phyloP scores from a whole-genome alignment of 2,888 invertebrate species.

The Yponomeuta malinellus region DNA sequence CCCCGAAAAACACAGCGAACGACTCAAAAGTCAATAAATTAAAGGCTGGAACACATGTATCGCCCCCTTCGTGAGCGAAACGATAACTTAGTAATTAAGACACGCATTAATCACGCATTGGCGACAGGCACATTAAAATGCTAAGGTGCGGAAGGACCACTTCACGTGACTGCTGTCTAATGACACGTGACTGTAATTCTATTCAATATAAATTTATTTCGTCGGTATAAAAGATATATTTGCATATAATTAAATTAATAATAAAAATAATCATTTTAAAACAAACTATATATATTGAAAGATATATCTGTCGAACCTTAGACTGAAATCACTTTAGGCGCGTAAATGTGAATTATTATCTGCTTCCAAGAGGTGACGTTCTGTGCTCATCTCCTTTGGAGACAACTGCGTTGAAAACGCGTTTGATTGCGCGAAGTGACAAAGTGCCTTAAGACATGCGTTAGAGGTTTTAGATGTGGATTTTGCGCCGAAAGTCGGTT shows the following conservation, averaged over 20 bases:
- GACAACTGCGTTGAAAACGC: conserved; percentile 17
- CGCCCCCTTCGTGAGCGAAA: conserved; percentile 36
- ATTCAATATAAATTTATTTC: too few species aligned
- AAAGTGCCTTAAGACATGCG: conserved; percentile 64
- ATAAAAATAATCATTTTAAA: too few species aligned
- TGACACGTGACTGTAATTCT: too few species aligned
- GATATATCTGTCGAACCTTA: neutral
- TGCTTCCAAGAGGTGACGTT: neutral
- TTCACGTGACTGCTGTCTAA: neutral
- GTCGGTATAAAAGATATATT: too few species aligned
- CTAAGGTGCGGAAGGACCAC: neutral
- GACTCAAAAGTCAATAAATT: conserved; percentile 66
- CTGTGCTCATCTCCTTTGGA: neutral
- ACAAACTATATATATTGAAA: too few species aligned
- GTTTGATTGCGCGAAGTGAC: conserved; percentile 61
- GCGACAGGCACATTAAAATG: conserved; percentile 31
- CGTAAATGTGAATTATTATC: neutral
- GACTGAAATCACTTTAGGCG: too few species aligned
- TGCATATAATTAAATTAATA: too few species aligned
- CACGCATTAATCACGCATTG: conserved; percentile 70
- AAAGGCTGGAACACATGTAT: conserved; percentile 62
- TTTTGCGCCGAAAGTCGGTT: neutral
- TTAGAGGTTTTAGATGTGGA: conserved; percentile 15
- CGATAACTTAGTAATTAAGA: conserved; percentile 73
- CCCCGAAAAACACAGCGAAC: conserved; percentile 37